A percentile compares a stretch with the other conserved stretches of the same genome.
phyloP scores from a whole-genome alignment of 2,113 vertebrate species.

The Gila orcuttii region DNA sequence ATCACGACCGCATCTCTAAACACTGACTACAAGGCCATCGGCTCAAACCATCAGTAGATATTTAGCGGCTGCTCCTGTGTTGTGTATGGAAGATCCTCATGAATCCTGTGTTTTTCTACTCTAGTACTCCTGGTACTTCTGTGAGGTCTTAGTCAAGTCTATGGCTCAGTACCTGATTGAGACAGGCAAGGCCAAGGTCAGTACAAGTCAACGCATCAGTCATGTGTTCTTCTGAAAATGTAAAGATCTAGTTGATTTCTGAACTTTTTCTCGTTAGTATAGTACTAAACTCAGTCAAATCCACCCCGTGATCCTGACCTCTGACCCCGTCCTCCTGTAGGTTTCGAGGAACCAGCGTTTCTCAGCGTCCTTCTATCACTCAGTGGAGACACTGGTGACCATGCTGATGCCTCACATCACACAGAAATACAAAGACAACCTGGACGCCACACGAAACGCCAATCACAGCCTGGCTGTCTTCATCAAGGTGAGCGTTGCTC shows the following conservation, averaged over 20 bases:
- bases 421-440: conserved; percentile 97
- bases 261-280: background rate
- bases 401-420: conserved; percentile 98
- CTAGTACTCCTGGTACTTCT: conserved; percentile 99
- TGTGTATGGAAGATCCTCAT: background rate
- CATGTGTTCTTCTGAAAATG: background rate
- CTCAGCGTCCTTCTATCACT: conserved; percentile 91
- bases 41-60: too few relatives aligned
- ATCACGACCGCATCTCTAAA: too few relatives aligned
- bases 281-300: background rate
- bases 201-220: conserved; percentile 38
- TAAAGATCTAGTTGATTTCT: background rate
- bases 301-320: background rate
- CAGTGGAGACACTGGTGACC: conserved; percentile 94
- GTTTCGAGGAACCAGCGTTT: conserved; percentile 95
- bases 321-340: conserved; percentile 66
- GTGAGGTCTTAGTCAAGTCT: conserved; percentile 95
- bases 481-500: conserved; percentile 83
- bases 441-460: conserved; percentile 93
- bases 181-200: conserved; percentile 91
- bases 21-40: too few relatives aligned
- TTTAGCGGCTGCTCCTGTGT: background rate
- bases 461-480: conserved; percentile 97
- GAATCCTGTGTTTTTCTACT: conserved; percentile 50
- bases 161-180: conserved; percentile 97